phyloP scores from a whole-genome alignment of 2,113 vertebrate species.

The Protobothrops flavoviridis region DNA sequence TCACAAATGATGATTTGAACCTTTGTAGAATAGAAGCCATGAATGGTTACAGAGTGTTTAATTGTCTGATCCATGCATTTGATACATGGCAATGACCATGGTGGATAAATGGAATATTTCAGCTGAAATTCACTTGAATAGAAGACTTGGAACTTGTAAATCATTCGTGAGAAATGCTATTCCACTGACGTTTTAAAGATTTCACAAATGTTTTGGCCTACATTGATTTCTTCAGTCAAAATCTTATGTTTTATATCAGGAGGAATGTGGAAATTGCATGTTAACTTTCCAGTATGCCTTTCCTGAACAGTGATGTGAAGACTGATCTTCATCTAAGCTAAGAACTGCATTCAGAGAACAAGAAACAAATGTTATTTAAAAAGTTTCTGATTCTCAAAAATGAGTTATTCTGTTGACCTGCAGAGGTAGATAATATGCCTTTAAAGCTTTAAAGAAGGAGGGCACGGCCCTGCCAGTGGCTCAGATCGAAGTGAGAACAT shows the following conservation, averaged over 20 bases:
- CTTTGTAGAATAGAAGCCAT: not conserved
- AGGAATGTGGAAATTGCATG: not conserved
- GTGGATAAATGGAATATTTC: not conserved
- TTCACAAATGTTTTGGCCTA: not conserved
- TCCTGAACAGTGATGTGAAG: not conserved
- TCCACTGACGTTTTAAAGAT: not conserved
- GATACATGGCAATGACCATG: not conserved
- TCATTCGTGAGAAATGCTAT: not conserved
- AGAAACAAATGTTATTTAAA: not conserved
- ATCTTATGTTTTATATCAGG: not conserved
- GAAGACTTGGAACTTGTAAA: not conserved
- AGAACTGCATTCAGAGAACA: not conserved
- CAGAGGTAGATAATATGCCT: not conserved
- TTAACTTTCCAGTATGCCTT: not conserved
- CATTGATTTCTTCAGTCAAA: not conserved
- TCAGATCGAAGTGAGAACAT: not conserved
- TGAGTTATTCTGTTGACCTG: not conserved
- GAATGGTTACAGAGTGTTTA: not conserved
- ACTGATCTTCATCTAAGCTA: not conserved
- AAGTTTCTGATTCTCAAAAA: not conserved
- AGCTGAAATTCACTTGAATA: not conserved
- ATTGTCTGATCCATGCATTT: not conserved
- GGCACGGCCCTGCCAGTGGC: not conserved
- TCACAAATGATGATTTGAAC: not conserved
- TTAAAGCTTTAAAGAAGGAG: not conserved